These are phyloP conservation scores for Drosophila serrata DNA, from an alignment of 1,140 invertebrate genomes.

Conservation along the genomic window DNA sequence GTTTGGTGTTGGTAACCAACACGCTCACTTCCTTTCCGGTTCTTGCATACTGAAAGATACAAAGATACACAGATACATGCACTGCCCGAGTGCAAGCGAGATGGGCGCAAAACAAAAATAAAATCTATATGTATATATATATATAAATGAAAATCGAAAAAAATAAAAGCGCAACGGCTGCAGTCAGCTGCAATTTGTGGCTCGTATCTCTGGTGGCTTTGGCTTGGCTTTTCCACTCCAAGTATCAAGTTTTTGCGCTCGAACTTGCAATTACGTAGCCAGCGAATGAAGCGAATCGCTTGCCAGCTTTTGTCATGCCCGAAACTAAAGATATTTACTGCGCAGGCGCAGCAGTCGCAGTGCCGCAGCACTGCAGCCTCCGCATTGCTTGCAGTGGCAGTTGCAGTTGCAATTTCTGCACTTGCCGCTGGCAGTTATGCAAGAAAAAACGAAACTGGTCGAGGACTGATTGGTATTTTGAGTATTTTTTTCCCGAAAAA, in stretches of 20 bases:
- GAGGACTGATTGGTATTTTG: slow-evolving; percentile 36
- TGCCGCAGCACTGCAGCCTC: slow-evolving; percentile 25
- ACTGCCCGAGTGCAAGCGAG: slow-evolving; percentile 28
- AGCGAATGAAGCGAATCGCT: slow-evolving; percentile 72
- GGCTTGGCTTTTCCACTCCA: slow-evolving; percentile 27
- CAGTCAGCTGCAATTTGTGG: slow-evolving; percentile 77
- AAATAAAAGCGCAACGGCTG: slow-evolving; percentile 32
- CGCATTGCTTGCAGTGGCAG: slow-evolving; percentile 50
- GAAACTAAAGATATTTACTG: slow-evolving; percentile 73
- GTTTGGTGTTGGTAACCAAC: slow-evolving; percentile 72
- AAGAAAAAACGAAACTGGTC: slow-evolving; percentile 76
- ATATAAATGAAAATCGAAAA: slow-evolving; percentile 3
- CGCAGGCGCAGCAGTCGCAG: slow-evolving; percentile 53
- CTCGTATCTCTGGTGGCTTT: slow-evolving; percentile 24
- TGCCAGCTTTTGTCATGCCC: slow-evolving; percentile 64
- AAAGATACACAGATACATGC: slow-evolving; percentile 1
- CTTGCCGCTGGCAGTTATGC: slow-evolving; percentile 57
- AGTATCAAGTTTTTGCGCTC: slow-evolving; percentile 72
- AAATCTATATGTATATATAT: slow-evolving; percentile 1
- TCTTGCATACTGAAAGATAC: slow-evolving; percentile 51
- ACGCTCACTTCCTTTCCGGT: slow-evolving; percentile 82
- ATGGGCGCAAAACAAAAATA: slow-evolving; percentile 43
- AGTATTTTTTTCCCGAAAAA: slow-evolving; percentile 50
- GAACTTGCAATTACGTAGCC: slow-evolving; percentile 75
- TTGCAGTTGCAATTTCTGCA: slow-evolving; percentile 45